These are phyloP conservation scores for Xiphophorus hellerii DNA, from an alignment of 2,113 vertebrate genomes.

Conservation along the genomic window DNA sequence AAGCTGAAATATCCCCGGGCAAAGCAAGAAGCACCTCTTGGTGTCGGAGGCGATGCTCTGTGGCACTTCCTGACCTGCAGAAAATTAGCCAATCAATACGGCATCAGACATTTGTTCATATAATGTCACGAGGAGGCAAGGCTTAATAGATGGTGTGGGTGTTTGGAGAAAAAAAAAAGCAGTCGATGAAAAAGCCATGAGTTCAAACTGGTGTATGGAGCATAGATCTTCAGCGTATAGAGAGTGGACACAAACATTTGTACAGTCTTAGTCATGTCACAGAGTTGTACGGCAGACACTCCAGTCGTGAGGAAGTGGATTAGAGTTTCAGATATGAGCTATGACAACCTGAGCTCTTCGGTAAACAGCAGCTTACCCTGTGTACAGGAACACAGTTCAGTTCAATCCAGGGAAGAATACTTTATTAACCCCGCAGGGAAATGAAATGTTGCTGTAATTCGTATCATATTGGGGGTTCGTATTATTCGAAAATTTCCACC, in stretches of 20 bases:
- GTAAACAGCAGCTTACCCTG: background rate
- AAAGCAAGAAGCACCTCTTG: background rate
- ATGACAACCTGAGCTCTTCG: background rate
- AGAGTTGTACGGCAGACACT: background rate
- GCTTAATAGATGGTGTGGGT: background rate
- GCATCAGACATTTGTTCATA: background rate
- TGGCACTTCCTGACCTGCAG: background rate
- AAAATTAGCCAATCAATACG: background rate
- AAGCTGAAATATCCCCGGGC: slow-evolving; percentile 4
- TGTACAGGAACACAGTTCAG: background rate
- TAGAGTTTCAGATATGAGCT: too few relatives aligned
- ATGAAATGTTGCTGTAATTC: too few relatives aligned
- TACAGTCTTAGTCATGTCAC: background rate
- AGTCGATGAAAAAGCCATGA: background rate
- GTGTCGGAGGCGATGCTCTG: background rate
- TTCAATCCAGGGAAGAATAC: too few relatives aligned
- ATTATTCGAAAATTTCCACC: too few relatives aligned
- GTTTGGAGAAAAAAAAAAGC: background rate
- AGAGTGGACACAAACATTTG: background rate
- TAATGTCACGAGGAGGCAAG: background rate
- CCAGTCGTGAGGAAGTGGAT: background rate
- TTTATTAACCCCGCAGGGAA: too few relatives aligned
- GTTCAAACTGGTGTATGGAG: background rate
- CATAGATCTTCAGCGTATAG: background rate
- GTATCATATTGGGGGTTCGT: too few relatives aligned